Base-by-base conservation (phyloP, 2,888 invertebrate species). In the Limulus polyphemus region DNA sequence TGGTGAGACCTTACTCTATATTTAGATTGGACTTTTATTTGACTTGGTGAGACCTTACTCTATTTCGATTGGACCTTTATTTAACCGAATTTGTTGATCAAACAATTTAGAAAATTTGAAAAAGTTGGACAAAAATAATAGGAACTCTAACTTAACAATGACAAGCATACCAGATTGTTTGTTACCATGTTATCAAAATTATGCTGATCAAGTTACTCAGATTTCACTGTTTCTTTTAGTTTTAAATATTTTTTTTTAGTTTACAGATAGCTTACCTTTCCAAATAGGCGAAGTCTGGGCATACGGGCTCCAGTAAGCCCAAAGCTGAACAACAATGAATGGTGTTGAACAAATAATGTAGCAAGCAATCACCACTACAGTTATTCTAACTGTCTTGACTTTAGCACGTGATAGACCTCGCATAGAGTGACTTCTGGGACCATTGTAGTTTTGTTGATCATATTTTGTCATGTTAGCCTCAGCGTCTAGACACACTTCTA, bases 291-390 rank as follows among this genome's bases (percentile, higher is more conserved):
- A 61, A 16, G 60, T 46, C 52, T 63, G 65, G 13, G 65, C 65
- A 13, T 54, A 47, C 49, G 64, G 65, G 46, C 49, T 80, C 79
- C 81, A 83, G 10, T 79, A 78, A 46, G 80, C 80, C 83, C 83
- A 84, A 52, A 84, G 76, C 72, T 83, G 81, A n/a, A 82, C 81
- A 54, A 81, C 77, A 68, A 84, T 83, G 72, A 83, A 87, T 1
- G 87, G 87, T 57, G 82, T 80, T 71, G 84, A 85, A 70, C 86
- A 85, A 56, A 83, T 75, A 11, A 84, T 80, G 74, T 86, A 86
- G 73, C 84, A 83, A 47, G 81, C 69, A 46, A 80, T 77, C 12
- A 81, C 80, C 0, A 77, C 75, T 56, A 78, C 70, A 7, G 80
- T 80, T 62, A 80, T 69, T 62, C 79, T 78, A 10, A 80, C 75